Percentiles rank a stretch among this genome's conserved stretches.
Evolutionary conservation across 2,888 invertebrate species (phyloP).

Genomic region (Callinectes sapidus): DNA sequence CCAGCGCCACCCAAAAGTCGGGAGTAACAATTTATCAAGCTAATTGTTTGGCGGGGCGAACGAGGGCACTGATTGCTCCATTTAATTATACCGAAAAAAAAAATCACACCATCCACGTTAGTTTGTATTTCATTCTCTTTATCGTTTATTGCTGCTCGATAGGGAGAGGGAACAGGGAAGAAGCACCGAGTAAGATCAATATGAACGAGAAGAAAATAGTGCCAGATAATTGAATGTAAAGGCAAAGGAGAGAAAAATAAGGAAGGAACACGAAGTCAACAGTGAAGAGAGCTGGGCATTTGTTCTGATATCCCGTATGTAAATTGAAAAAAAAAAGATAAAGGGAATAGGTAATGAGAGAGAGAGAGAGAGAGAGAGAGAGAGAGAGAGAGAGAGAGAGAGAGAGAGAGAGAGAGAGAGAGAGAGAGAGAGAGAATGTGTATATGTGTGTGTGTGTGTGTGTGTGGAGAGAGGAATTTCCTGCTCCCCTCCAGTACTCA

Average conservation of each 20-base stretch:
- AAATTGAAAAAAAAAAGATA: neutral
- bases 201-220: constrained; percentile 7
- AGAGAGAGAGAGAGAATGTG: neutral
- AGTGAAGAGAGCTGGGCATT: neutral
- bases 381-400: constrained; percentile 17
- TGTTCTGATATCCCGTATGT: neutral
- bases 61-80: constrained; percentile 45
- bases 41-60: constrained; percentile 46
- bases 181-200: neutral
- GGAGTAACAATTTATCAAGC: constrained; percentile 40
- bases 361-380: constrained; percentile 31
- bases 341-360: neutral
- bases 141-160: neutral
- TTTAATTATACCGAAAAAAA: constrained; percentile 44
- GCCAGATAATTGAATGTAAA: neutral
- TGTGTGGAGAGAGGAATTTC: neutral
- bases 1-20: constrained; percentile 29
- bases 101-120: neutral
- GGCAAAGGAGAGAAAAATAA: neutral
- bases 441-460: no score
- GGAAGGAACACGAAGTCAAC: no score
- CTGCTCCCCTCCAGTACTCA: neutral
- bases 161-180: neutral
- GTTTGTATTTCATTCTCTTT: neutral
- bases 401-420: constrained; percentile 25